Percentiles rank a stretch among this genome's conserved stretches.
phyloP scores from a whole-genome alignment of 2,113 vertebrate genomes.

The Eptesicus fuscus region DNA sequence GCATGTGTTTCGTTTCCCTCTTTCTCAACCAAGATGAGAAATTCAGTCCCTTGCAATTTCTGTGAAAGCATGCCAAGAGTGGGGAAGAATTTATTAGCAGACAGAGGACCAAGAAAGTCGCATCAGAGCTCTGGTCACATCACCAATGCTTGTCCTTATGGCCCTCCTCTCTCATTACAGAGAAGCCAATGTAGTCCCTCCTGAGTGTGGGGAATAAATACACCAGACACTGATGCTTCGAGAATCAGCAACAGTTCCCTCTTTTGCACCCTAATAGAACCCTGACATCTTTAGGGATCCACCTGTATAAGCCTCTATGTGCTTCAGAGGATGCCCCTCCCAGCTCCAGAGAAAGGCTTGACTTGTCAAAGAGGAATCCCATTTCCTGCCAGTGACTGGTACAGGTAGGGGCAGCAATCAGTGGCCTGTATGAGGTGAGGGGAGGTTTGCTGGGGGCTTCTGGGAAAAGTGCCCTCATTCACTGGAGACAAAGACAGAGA shows the following conservation, averaged over 20 bases:
- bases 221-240: not conserved
- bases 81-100: not conserved
- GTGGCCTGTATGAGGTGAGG: not conserved
- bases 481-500: not conserved
- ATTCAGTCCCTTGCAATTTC: not conserved
- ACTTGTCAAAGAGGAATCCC: not conserved
- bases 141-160: not conserved
- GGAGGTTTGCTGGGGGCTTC: not conserved
- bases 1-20: not conserved
- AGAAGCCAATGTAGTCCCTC: not conserved
- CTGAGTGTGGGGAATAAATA: not conserved
- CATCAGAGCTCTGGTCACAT: not conserved
- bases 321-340: not conserved
- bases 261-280: not conserved
- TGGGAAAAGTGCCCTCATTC: not conserved
- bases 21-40: not conserved
- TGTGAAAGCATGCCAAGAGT: not conserved
- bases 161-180: not conserved
- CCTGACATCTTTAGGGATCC: not conserved
- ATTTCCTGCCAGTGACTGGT: not conserved
- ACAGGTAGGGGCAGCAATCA: not conserved
- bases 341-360: not conserved
- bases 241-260: not conserved
- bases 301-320: not conserved
- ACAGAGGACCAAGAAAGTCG: not conserved